These are phyloP conservation scores for Chironomus striatipennis DNA, from an alignment of 1,140 invertebrate genomes.

Conservation along the genomic window DNA sequence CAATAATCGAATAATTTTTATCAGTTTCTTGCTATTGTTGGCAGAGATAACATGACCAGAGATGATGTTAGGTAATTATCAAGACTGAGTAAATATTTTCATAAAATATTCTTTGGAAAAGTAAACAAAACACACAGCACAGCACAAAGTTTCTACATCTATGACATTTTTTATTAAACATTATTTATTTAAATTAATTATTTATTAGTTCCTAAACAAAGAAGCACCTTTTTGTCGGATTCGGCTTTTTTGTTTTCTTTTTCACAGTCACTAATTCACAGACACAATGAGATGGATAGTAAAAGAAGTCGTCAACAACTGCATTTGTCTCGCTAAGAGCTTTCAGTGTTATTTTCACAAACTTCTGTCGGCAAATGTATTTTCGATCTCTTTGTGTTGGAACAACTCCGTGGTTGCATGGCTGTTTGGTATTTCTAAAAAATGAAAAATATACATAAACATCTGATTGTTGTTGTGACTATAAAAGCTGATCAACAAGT, in stretches of 20 bases:
- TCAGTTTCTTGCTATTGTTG: no score
- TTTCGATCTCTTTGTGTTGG: not conserved
- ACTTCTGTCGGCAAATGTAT: not conserved
- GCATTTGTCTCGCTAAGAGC: not conserved
- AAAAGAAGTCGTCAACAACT: not conserved
- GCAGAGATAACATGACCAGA: no score
- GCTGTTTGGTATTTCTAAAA: not conserved
- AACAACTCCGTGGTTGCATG: not conserved
- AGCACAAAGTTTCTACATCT: not conserved
- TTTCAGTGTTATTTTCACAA: not conserved
- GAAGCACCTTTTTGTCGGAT: not conserved
- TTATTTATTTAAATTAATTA: not conserved
- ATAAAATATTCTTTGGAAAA: no score
- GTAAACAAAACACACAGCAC: no score
- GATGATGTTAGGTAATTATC: no score
- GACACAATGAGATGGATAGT: not conserved
- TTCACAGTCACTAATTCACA: not conserved
- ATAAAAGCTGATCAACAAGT: no score
- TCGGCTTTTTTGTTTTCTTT: slow-evolving; percentile 1
- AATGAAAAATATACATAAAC: not conserved
- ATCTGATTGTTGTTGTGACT: no score
- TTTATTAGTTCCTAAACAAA: not conserved
- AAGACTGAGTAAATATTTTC: no score
- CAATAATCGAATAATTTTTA: no score
- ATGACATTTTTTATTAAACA: not conserved